Evolutionary conservation across 2,888 invertebrate genomes (phyloP).

Genomic region (Trisateles emortualis): DNA sequence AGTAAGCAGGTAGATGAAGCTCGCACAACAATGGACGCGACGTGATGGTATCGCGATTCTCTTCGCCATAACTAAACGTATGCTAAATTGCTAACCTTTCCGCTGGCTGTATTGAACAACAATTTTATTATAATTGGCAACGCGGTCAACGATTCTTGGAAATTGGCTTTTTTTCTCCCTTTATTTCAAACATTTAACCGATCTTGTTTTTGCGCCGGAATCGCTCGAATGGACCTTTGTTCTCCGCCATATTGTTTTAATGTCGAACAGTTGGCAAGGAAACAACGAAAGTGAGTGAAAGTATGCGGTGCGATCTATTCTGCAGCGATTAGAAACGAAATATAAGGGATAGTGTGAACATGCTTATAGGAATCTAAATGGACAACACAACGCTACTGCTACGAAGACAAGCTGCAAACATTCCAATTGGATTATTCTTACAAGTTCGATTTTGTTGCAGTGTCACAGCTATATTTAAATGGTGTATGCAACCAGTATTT

Average conservation of each 20-base stretch:
- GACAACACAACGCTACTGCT: conserved; percentile 7
- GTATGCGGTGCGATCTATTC: conserved; percentile 56
- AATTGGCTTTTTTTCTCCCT: conserved; percentile 74
- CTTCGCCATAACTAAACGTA: conserved; percentile 58
- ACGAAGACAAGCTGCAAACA: background rate
- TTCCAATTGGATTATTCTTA: conserved; percentile 3
- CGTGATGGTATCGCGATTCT: conserved; percentile 46
- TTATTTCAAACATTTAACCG: conserved; percentile 77
- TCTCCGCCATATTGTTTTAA: conserved; percentile 79
- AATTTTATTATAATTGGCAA: conserved; percentile 84
- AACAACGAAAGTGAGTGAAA: conserved; percentile 73
- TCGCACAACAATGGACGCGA: conserved; percentile 19
- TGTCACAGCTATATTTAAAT: background rate
- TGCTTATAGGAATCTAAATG: conserved; percentile 10
- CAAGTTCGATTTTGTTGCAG: conserved; percentile 8
- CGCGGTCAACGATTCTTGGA: conserved; percentile 82
- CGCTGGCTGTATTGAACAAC: conserved; percentile 77
- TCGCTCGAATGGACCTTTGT: conserved; percentile 76
- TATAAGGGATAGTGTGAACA: conserved; percentile 27
- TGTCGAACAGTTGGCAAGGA: conserved; percentile 61
- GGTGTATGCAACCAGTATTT: conserved; percentile 19
- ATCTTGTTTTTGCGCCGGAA: conserved; percentile 79
- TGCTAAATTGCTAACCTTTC: conserved; percentile 75
- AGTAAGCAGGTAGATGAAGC: conserved; percentile 19
- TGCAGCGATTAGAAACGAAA: conserved; percentile 41